A percentile compares a stretch with the other conserved stretches of the same genome.
Conservation (phyloP, 2,888 invertebrate species). For the Eretmocerus hayati region DNA sequence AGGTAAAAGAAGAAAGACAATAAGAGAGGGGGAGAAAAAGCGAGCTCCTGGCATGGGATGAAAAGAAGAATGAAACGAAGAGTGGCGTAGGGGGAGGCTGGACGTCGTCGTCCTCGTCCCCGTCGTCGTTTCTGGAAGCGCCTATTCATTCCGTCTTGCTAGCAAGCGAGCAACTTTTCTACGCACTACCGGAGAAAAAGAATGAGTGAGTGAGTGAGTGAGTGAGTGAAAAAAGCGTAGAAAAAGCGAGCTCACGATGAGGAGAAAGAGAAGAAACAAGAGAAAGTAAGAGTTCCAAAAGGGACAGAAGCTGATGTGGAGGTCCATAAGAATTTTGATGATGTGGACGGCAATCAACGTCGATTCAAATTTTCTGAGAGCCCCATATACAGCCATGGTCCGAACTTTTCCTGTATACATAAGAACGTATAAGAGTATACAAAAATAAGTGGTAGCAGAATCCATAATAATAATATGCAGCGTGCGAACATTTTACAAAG, state of each 20-base stretch:
- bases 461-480: too few relatives aligned
- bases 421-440: too few relatives aligned
- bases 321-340: too few relatives aligned
- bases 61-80: conserved; percentile 7
- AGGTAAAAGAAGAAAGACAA: conserved; percentile 4
- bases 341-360: conserved; percentile 29
- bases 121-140: conserved; percentile 33
- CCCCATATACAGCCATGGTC: too few relatives aligned
- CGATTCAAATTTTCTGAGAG: conserved; percentile 27
- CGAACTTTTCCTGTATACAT: too few relatives aligned
- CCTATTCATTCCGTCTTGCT: conserved; percentile 36
- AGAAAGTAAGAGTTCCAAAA: conserved; percentile 7
- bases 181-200: conserved; percentile 11
- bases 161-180: conserved; percentile 12
- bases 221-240: not conserved
- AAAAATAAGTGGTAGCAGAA: too few relatives aligned
- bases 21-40: not conserved
- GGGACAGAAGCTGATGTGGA: too few relatives aligned
- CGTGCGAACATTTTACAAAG: not conserved
- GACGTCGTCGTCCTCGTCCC: conserved; percentile 28
- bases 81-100: conserved; percentile 13
- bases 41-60: not conserved
- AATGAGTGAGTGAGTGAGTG: conserved; percentile 6
- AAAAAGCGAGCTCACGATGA: conserved; percentile 2
- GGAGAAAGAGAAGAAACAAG: conserved; percentile 8